A percentile compares a stretch with the other conserved stretches of the same genome.
Evolutionary conservation across 1,140 invertebrate species (phyloP).

Genomic region (Palaemon carinicauda): DNA sequence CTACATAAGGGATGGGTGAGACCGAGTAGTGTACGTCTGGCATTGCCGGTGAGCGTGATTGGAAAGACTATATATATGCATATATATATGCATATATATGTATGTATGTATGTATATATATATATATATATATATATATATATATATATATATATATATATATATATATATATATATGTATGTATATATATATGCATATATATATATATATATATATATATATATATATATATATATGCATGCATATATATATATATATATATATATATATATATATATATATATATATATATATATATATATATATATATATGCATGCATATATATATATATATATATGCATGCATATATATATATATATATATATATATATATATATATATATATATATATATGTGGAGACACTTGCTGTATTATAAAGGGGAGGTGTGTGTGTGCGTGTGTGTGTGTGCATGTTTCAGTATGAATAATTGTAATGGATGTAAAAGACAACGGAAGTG

Average conservation of each 20-base stretch:
- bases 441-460: not conserved
- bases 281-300: constrained; percentile 6
- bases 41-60: too few relatives aligned
- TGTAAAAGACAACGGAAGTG: too few relatives aligned
- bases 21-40: too few relatives aligned
- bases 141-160: not conserved
- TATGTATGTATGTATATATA: too few relatives aligned
- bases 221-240: constrained; percentile 4
- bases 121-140: too few relatives aligned
- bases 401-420: not conserved
- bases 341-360: not conserved
- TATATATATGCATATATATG: too few relatives aligned
- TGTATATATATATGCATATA: not conserved
- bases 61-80: too few relatives aligned
- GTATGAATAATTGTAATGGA: not conserved
- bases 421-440: constrained; percentile 8
- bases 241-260: not conserved
- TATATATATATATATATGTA: not conserved
- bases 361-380: not conserved
- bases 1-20: too few relatives aligned
- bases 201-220: not conserved
- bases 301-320: constrained; percentile 4
- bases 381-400: not conserved
- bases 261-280: not conserved
- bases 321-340: not conserved